phyloP scores from a whole-genome alignment of 1,140 invertebrate genomes.

The Bombus difficillimus region DNA sequence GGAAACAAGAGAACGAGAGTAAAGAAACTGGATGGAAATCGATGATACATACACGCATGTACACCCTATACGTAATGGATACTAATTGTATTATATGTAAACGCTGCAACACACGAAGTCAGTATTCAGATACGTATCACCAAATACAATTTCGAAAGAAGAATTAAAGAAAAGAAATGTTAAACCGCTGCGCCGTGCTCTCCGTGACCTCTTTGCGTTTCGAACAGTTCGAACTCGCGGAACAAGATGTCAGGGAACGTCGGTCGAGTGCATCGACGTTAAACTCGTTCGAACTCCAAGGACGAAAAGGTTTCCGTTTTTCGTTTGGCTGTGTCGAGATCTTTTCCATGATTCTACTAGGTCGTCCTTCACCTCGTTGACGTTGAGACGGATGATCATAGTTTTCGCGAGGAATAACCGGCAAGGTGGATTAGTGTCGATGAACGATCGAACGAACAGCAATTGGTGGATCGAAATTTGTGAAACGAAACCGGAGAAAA shows the following conservation, averaged over 20 bases:
- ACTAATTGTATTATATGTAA: conserved; percentile 82
- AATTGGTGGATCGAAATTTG: too few species aligned
- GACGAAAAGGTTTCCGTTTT: conserved; percentile 60
- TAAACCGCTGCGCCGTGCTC: not conserved
- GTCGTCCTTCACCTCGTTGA: not conserved
- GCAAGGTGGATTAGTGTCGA: not conserved
- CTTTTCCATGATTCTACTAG: not conserved
- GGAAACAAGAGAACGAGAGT: not conserved
- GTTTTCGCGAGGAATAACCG: too few species aligned
- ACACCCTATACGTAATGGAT: conserved; percentile 78
- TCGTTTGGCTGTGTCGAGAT: conserved; percentile 51
- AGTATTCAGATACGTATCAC: conserved; percentile 81
- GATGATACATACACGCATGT: conserved; percentile 10
- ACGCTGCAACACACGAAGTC: conserved; percentile 73
- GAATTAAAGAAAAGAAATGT: not conserved
- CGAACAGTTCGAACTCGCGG: not conserved
- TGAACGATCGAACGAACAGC: not conserved
- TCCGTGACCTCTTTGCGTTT: not conserved
- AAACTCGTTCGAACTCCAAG: conserved; percentile 38
- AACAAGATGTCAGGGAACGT: not conserved
- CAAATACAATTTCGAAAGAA: conserved; percentile 77
- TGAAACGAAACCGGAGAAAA: not conserved
- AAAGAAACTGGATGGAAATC: not conserved
- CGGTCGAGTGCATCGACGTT: not conserved
- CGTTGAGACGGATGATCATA: not conserved